Evolutionary conservation across 2,797 vertebrate species (phyloP).

Genomic region (Danio albolineatus): DNA sequence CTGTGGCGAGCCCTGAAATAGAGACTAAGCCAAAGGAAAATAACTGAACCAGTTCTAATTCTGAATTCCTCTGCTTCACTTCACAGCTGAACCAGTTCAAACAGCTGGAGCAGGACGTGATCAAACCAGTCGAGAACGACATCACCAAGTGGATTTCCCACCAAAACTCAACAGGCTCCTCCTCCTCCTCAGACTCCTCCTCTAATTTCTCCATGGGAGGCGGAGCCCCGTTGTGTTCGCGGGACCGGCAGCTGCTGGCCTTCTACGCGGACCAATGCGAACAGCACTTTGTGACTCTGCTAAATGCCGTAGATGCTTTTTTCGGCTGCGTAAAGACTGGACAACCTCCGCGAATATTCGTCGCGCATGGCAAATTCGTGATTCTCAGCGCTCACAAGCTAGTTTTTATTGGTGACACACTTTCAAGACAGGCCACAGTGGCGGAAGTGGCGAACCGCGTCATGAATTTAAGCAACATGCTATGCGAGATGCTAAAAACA

Average conservation of each 20-base stretch:
- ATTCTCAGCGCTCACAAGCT: constrained; percentile 97
- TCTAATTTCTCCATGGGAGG: constrained; percentile 58
- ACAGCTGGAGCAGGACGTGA: constrained; percentile 93
- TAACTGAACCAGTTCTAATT: too few relatives aligned
- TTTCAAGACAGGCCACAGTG: constrained; percentile 85
- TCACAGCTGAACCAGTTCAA: constrained; percentile 94
- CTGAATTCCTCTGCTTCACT: neutral
- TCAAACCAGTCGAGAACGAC: constrained; percentile 93
- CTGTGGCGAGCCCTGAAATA: too few relatives aligned
- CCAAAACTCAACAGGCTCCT: constrained; percentile 61
- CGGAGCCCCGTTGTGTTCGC: constrained; percentile 65
- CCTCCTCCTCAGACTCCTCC: constrained; percentile 66
- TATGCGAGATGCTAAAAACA: constrained; percentile 92
- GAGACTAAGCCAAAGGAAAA: too few relatives aligned
- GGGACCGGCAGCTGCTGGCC: constrained; percentile 87
- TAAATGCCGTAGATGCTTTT: constrained; percentile 93
- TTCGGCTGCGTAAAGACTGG: constrained; percentile 88
- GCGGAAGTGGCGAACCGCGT: constrained; percentile 88
- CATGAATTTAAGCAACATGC: constrained; percentile 93
- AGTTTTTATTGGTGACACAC: constrained; percentile 95
- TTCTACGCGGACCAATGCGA: constrained; percentile 96
- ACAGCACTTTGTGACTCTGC: constrained; percentile 90
- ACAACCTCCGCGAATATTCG: constrained; percentile 93
- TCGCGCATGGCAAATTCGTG: constrained; percentile 96
- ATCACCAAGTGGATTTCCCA: constrained; percentile 87